Evolutionary conservation across 2,888 invertebrate species (phyloP), one percentile per base, ranked within the genome.

Genomic region (Nemotelus pantherinus): DNA sequence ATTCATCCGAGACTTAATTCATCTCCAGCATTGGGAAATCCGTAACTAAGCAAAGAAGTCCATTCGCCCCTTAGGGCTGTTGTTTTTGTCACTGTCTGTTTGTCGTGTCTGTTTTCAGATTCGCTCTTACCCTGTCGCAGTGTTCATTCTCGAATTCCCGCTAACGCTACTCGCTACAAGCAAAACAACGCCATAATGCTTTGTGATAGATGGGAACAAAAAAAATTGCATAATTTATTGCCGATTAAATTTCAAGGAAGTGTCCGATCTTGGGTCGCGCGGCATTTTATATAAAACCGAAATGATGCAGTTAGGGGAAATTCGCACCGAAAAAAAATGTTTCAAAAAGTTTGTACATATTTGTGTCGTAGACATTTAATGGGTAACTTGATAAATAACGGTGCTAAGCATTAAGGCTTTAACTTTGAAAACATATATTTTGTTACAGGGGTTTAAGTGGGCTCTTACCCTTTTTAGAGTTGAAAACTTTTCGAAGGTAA

Each of bases 241-340:
- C 77, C 77, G 78, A 79, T 79, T 79, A 77, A 77, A 77, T 77
- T 79, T 78, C 77, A 68, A 77, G 72, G 67, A 75, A 77, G 77
- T 74, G 43, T 47, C 48, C 50, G 67, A 68, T 75, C 68, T 74
- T 63, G 75, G 75, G 74, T 65, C 67, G 10, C 3, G 45, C 25
- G 70, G 77, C 58, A 60, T 77, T 58, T 63, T 63, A 48, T n/a
- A 48, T 45, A 48, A 70, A 77, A 70, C 60, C 60, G 47, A 77
- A 70, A 70, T 68, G 57, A 44, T 60, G 77, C 48, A 45, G 60
- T 77, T 47, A 70, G 25, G 25, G 25, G 25, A 25, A 25, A 25
- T 25, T 25, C 25, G 25, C 25, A 25, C 25, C 25, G 25, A 25
- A 25, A 25, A 25, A 25, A 25, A 25, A 25, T 25, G 25, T 25